phyloP scores from a whole-genome alignment of 1,140 invertebrate genomes.

The Polypedilum pembai region DNA sequence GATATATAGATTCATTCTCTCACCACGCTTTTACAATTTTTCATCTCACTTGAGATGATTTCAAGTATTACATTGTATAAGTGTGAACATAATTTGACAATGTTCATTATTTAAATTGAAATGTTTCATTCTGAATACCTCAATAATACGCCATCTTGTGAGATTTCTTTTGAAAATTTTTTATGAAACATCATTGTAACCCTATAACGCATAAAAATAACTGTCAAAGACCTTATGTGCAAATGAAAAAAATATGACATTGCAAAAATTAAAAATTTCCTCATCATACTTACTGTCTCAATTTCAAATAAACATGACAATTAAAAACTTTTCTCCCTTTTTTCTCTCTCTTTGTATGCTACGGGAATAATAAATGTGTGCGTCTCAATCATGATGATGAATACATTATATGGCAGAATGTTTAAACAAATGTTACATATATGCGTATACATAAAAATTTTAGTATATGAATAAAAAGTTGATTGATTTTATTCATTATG shows the following conservation, averaged over 20 bases:
- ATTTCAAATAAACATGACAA: neutral
- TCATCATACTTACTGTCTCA: neutral
- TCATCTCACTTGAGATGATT: no score
- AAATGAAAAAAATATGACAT: neutral
- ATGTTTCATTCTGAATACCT: no score
- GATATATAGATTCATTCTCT: no score
- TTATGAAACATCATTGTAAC: no score
- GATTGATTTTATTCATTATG: conserved; percentile 14
- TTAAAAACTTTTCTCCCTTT: neutral
- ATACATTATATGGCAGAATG: conserved; percentile 1
- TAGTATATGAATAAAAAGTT: neutral
- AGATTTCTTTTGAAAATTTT: no score
- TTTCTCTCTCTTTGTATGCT: neutral
- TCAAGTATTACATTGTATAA: no score
- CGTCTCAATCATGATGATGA: conserved; percentile 12
- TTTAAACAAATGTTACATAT: conserved; percentile 1
- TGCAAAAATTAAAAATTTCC: conserved; percentile 12
- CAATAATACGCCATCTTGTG: no score
- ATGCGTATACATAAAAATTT: neutral
- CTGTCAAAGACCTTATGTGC: no score
- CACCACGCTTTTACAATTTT: no score
- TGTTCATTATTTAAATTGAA: no score
- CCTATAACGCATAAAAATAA: no score
- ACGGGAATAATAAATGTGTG: conserved; percentile 6
- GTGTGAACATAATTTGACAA: no score